Base-by-base conservation (phyloP, 1,140 invertebrate species). In the Homarus americanus region DNA sequence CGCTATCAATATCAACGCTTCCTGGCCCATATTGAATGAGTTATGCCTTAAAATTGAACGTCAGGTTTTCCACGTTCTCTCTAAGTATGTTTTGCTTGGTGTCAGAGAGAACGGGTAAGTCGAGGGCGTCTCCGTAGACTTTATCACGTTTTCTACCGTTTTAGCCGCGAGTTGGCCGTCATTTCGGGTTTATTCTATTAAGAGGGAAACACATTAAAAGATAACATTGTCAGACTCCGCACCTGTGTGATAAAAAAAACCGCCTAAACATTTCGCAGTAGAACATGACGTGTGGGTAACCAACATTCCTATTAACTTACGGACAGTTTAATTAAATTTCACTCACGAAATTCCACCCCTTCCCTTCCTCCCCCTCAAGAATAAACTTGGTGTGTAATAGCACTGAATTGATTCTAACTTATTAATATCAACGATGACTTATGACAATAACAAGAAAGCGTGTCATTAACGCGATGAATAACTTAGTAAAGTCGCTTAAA, bases 261-360 rank as follows among this genome's bases (percentile, higher is more conserved):
- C 72, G 72, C 28, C 72, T 75, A 75, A 75, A 75, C 72, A 75
- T 75, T 75, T 75, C 72, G 72, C 72, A 75, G 72, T 75, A 75
- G 72, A 75, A 75, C 72, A 75, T 75, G 72, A 75, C 72, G 34
- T 75, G 32, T 17, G 72, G 72, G 72, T 75, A n/a, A 75, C 72
- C 72, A 36, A 32, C 38, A 75, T 75, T 75, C 38, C 72, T 38
- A 75, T 36, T 75, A 75, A 5, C 72, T 75, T 75, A 36, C 72
- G 72, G 9, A 32, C 32, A 38, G 32, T 75, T 75, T 38, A 75
- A 28, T 32, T 75, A 36, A 36, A 75, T 32, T 75, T 75, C 72
- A 28, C 20, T 7, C 12, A 0, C 10, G 12, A 36, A 32, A n/a
- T 36, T 32, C 32, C n/a, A n/a, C n/a, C n/a, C n/a, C n/a, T n/a